These are phyloP conservation scores for Caracal caracal DNA, from an alignment of 2,113 vertebrate species.

Conservation along the genomic window DNA sequence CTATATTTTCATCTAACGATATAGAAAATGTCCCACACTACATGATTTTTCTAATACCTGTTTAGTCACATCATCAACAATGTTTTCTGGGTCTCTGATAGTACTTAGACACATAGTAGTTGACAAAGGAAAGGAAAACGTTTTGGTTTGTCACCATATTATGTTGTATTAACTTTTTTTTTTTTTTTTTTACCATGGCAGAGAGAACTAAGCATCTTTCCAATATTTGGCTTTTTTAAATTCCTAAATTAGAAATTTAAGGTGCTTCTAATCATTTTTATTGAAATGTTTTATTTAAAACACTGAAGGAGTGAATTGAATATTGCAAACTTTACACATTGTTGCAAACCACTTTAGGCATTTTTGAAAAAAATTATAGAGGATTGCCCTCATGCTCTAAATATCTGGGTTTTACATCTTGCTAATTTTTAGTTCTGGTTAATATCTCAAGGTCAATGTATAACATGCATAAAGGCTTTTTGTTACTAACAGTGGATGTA, in stretches of 20 bases:
- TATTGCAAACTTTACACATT: neutral
- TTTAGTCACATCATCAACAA: neutral
- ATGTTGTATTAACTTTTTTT: neutral
- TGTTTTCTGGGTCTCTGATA: neutral
- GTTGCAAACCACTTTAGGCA: neutral
- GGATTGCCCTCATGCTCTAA: neutral
- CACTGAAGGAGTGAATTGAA: neutral
- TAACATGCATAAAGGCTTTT: conserved; percentile 1
- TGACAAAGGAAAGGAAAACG: neutral
- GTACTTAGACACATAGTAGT: neutral
- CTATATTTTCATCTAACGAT: neutral
- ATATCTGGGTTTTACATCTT: conserved; percentile 32
- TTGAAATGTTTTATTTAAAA: conserved; percentile 30
- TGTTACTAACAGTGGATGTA: neutral
- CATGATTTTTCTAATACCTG: neutral
- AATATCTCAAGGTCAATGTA: conserved; percentile 44
- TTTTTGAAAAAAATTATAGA: neutral
- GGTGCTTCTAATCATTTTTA: neutral
- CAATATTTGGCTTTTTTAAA: neutral
- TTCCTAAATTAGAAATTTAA: neutral
- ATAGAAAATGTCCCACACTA: neutral
- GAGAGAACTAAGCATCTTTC: neutral
- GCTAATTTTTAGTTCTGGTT: conserved; percentile 46
- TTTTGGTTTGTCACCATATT: neutral
- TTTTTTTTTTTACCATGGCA: neutral